These are phyloP conservation scores for Lycodopsis pacificus DNA, from an alignment of 2,797 vertebrate species.

Conservation along the genomic window DNA sequence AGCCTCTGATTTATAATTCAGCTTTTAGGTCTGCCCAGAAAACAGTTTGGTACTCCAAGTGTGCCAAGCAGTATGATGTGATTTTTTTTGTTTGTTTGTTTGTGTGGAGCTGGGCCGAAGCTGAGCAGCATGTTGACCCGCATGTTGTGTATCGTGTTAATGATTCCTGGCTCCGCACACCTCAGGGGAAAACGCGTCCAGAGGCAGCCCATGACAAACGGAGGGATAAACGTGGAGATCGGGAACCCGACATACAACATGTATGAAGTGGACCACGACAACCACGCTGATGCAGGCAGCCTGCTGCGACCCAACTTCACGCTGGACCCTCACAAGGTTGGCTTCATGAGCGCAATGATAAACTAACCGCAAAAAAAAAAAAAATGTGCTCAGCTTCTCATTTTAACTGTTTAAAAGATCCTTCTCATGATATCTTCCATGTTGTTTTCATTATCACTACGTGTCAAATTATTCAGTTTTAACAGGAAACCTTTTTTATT, in stretches of 20 bases:
- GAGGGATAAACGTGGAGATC: constrained; percentile 98
- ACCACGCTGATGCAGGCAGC: constrained; percentile 92
- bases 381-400: not conserved
- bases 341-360: constrained; percentile 5
- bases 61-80: constrained; percentile 2
- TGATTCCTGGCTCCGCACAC: constrained; percentile 30
- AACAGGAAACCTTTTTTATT: not conserved
- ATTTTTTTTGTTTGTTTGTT: not conserved
- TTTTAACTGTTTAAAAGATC: not conserved
- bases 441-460: not conserved
- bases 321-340: constrained; percentile 95
- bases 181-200: constrained; percentile 95
- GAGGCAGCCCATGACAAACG: constrained; percentile 97
- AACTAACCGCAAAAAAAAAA: not conserved
- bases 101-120: constrained; percentile 8
- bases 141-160: constrained; percentile 41
- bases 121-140: constrained; percentile 29
- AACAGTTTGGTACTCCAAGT: constrained; percentile 3
- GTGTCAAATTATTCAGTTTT: not conserved
- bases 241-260: constrained; percentile 99
- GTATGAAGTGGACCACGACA: constrained; percentile 97
- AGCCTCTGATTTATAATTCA: constrained; percentile 35
- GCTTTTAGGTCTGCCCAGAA: constrained; percentile 9
- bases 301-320: constrained; percentile 95
- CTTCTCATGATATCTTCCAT: not conserved